Evolutionary conservation across 2,888 invertebrate genomes (phyloP), one percentile per base, ranked within the genome.

Genomic region (Aplocera efformata): DNA sequence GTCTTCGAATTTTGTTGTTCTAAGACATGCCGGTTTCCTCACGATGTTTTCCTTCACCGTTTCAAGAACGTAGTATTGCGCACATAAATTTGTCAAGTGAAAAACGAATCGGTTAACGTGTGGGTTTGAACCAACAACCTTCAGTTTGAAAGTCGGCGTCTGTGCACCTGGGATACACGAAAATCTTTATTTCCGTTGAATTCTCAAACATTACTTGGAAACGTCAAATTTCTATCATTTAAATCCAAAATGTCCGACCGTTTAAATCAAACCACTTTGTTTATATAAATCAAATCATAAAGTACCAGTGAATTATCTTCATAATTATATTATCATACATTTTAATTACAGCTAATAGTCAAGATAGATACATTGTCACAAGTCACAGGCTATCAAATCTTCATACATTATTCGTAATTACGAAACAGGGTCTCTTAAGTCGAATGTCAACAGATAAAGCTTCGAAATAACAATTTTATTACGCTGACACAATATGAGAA

Each of bases 341-440:
- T 17, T 67, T 83, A 84, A 85, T 84, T 84, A 83, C 73, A 67
- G 61, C 79, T 83, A 85, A 85, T 84, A 71, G 60, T 45, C 9
- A 31, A 48, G 79, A 80, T 80, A 69, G 72, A 58, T 51, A 84
- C 85, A 72, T 53, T 72, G 84, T 84, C 44, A 33, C 13, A 43
- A 51, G 58, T 58, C 49, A 50, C 33, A 58, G 65, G 67, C 52
- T 70, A 69, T 72, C 71, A 29, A 46, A n/a, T 13, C 25, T 39
- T 30, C 32, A 27, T 40, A 17, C 20, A 47, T 56, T 58, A 64
- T 67, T 68, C 56, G 59, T 67, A 68, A 71, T 58, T 54, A 53
- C 8, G 50, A 53, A 53, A 53, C 40, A 38, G 24, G 53, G 53
- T 40, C 46, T 21, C 7, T 6, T 5, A 26, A 24, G 50, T 43